phyloP scores from a whole-genome alignment of 1,140 invertebrate species.

The Cyclina sinensis region DNA sequence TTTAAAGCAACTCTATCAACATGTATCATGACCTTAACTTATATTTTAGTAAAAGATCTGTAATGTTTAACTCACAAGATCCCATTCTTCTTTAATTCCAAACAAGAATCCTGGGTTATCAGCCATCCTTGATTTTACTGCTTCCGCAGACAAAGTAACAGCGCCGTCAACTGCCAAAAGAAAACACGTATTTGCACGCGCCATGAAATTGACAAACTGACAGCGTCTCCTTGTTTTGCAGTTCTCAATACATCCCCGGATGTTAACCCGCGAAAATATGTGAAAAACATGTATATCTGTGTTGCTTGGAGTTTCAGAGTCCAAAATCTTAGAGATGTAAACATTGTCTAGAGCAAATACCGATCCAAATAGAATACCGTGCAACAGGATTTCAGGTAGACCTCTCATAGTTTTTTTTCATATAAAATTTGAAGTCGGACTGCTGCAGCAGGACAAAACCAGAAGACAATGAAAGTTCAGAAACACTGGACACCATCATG shows the following conservation, averaged over 20 bases:
- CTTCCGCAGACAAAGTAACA: background rate
- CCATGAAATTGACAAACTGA: background rate
- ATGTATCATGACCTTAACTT: too few species aligned
- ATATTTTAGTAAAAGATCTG: too few species aligned
- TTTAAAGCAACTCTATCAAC: too few species aligned
- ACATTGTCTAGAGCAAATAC: background rate
- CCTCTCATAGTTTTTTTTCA: too few species aligned
- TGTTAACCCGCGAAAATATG: background rate
- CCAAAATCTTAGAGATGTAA: background rate
- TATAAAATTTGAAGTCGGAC: too few species aligned
- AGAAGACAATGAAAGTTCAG: too few species aligned
- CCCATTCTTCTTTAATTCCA: background rate
- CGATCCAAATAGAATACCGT: background rate
- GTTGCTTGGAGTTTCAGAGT: background rate
- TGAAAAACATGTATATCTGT: background rate
- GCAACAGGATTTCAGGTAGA: background rate
- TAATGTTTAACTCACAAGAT: background rate
- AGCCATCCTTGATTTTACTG: background rate
- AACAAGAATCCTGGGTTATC: background rate
- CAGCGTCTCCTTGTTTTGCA: background rate
- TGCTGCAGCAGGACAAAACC: too few species aligned
- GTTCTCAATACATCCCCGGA: background rate
- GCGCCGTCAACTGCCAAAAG: background rate
- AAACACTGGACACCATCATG: too few species aligned
- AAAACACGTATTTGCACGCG: background rate